Evolutionary conservation across 2,113 vertebrate species (phyloP).

Genomic region (Platysternon megacephalum): DNA sequence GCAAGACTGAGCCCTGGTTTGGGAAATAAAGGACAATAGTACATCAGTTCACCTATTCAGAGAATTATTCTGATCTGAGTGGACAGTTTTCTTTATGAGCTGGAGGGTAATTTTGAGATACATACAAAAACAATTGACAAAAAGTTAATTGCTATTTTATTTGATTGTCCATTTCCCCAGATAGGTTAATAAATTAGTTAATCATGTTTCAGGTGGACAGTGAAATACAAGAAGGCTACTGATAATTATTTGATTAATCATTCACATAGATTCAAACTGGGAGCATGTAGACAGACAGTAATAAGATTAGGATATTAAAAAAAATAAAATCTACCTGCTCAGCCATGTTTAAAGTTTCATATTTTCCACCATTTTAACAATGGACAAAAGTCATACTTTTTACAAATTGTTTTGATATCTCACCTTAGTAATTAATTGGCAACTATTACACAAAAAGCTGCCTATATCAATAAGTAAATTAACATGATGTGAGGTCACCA

Average conservation of each 20-base stretch:
- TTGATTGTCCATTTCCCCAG: background rate
- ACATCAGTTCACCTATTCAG: background rate
- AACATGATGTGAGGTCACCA: background rate
- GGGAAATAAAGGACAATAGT: background rate
- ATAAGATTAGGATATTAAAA: background rate
- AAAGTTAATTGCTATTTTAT: background rate
- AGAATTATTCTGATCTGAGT: fast-evolving
- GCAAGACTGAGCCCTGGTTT: too few relatives aligned
- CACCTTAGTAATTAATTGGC: conserved; percentile 2
- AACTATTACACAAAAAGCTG: background rate
- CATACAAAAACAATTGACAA: too few relatives aligned
- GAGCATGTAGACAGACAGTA: background rate
- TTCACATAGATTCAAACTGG: background rate
- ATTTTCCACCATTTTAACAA: background rate
- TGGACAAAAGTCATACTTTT: background rate
- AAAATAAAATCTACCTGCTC: too few relatives aligned
- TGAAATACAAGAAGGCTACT: background rate
- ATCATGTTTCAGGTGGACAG: background rate
- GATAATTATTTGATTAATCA: background rate
- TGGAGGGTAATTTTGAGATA: background rate
- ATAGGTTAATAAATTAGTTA: background rate
- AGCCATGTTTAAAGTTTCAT: background rate
- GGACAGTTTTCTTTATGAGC: background rate
- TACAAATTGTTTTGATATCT: background rate
- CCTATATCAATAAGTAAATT: background rate